Evolutionary conservation across 2,888 invertebrate genomes (phyloP), one percentile per base, ranked within the genome.

Genomic region (Synergus itoensis): DNA sequence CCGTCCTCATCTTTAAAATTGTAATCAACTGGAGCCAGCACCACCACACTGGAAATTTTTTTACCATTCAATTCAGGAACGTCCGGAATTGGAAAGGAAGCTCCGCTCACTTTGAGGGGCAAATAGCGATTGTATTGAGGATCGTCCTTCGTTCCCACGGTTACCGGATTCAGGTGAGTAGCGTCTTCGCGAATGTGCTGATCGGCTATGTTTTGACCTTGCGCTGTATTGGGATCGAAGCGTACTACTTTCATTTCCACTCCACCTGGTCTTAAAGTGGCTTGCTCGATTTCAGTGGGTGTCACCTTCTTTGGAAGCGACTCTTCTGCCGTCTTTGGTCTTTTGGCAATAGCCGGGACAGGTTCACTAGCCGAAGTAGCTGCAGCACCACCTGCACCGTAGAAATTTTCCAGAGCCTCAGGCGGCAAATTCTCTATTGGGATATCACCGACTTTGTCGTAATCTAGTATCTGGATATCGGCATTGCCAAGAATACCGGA

Each of bases 401-500:
- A 97, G 92, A 97, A 97, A 91, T 97, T 97, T 57, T 97, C 97
- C 80, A 97, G 92, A 86, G 97, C 97, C 92, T 97, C 97, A 77
- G 97, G 96, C 2, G 97, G 97, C 76, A 97, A 92, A 82, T 96
- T 96, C 83, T 97, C 97, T 76, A 97, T 93, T 5, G 96, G 96
- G 78, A 97, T 97, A 83, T 97, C 97, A 45, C 97, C 97, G 62
- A 97, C 95, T 93, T 97, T 97, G 88, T 97, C 97, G 87, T 97
- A 97, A 92, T 97, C 97, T 80, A 97, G 92, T 73, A 98, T 94
- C 85, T 97, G 97, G 81, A 98, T 97, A 87, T 97, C 96, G 65
- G 97, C 97, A 88, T 97, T 97, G 85, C 96, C 96, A 78, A 98
- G 93, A 86, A 98, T 97, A 60, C 98, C 98, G 0, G 97, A 97